Conservation (phyloP, 2,113 vertebrate genomes). For the Cryptomyrus ogoouensis region DNA sequence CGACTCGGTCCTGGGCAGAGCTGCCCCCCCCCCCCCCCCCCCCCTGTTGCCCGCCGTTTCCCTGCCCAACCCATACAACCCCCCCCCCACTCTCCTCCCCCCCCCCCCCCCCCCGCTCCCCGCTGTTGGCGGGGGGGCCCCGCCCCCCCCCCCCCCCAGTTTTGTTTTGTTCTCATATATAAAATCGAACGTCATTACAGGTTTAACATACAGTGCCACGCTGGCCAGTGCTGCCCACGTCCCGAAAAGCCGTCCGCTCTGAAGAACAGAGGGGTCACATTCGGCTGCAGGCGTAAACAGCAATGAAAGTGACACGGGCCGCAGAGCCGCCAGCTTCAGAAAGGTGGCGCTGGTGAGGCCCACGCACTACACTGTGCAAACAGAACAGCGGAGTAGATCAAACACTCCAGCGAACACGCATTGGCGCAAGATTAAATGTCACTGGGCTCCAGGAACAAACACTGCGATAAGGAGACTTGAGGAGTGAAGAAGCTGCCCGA, state of each 20-base stretch:
- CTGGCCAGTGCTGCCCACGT: neutral
- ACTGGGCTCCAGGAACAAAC: neutral
- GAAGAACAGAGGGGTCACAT: neutral
- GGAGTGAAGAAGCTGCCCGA: neutral
- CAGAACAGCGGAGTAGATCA: neutral
- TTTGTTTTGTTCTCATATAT: neutral
- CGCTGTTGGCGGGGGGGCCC: neutral
- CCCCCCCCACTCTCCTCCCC: neutral
- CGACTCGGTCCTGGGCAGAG: no score
- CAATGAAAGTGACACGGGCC: neutral
- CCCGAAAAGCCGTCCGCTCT: neutral
- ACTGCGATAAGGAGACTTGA: neutral
- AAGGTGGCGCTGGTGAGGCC: neutral
- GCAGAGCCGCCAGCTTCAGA: neutral
- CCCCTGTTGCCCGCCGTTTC: no score
- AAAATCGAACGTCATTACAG: neutral
- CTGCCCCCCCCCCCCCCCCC: neutral
- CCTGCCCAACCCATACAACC: no score
- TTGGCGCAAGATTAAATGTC: conserved; percentile 13
- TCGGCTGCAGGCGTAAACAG: neutral
- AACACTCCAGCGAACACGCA: neutral
- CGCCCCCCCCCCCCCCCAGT: neutral
- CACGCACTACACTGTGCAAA: neutral
- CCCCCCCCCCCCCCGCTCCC: neutral
- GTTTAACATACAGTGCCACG: neutral